A percentile compares a stretch with the other conserved stretches of the same genome.
Conservation (phyloP, 2,888 invertebrate genomes). For the Drosophila niveifrons region DNA sequence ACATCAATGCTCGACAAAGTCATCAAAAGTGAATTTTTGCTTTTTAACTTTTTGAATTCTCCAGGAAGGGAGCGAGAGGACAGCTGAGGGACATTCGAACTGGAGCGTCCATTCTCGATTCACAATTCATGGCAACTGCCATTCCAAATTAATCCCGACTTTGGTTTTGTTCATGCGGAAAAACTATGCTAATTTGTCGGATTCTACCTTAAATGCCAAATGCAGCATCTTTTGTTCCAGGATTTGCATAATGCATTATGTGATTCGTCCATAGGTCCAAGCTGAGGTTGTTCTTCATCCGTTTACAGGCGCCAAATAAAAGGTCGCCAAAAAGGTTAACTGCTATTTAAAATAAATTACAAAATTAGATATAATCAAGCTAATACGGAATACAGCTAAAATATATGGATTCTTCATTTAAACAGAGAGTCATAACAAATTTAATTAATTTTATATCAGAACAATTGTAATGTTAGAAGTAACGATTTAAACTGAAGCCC, state of each 20-base stretch:
- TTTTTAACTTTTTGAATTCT: conserved; percentile 83
- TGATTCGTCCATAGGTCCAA: conserved; percentile 42
- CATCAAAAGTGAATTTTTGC: conserved; percentile 83
- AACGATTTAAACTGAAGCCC: too few relatives aligned
- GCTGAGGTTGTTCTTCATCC: conserved; percentile 32
- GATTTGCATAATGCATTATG: conserved; percentile 68
- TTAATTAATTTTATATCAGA: too few relatives aligned
- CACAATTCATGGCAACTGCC: conserved; percentile 28
- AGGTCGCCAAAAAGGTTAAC: conserved; percentile 3
- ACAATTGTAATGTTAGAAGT: too few relatives aligned
- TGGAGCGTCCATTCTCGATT: conserved; percentile 53
- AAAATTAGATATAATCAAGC: background rate
- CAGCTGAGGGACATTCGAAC: conserved; percentile 16
- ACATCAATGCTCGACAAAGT: conserved; percentile 73
- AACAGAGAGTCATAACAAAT: too few relatives aligned
- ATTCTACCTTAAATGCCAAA: conserved; percentile 46
- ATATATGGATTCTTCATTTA: too few relatives aligned
- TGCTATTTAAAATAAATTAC: conserved; percentile 1
- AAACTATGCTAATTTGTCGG: conserved; percentile 78
- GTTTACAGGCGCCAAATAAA: conserved; percentile 6
- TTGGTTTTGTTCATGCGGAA: conserved; percentile 74
- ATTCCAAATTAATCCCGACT: conserved; percentile 73
- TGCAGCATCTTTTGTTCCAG: conserved; percentile 50
- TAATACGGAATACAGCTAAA: too few relatives aligned
- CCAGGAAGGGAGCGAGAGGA: conserved; percentile 16